A percentile compares a stretch with the other conserved stretches of the same genome.
phyloP scores from a whole-genome alignment of 1,140 invertebrate species.

The Neoseiulus cucumeris region DNA sequence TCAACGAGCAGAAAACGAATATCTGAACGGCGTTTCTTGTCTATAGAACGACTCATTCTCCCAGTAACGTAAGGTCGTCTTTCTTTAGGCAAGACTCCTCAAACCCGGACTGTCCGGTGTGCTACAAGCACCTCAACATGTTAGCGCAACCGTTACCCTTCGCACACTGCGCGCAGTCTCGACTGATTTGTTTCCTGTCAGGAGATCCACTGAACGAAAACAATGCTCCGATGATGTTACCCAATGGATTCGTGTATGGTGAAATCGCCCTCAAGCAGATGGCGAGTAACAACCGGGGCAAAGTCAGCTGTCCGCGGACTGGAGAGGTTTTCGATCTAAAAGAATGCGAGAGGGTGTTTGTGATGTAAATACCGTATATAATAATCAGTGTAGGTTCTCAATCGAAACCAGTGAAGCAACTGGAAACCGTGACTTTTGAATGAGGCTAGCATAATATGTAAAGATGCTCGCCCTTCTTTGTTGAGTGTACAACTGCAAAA shows the following conservation, averaged over 20 bases:
- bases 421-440: too few species aligned
- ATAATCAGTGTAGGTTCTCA: too few species aligned
- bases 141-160: constrained; percentile 69
- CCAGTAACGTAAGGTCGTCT: constrained; percentile 15
- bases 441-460: too few species aligned
- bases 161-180: constrained; percentile 85
- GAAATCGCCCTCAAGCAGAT: constrained; percentile 68
- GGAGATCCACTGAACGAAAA: constrained; percentile 86
- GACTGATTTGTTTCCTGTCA: constrained; percentile 74
- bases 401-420: too few species aligned
- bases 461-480: too few species aligned
- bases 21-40: neutral
- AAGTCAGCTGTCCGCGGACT: constrained; percentile 72
- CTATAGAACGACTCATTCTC: neutral
- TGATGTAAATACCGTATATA: constrained; percentile 46
- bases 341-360: constrained; percentile 81
- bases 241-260: constrained; percentile 95
- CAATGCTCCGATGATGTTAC: constrained; percentile 92
- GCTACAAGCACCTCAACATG: constrained; percentile 62
- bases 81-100: neutral
- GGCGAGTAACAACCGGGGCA: constrained; percentile 64
- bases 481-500: too few species aligned
- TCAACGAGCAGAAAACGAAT: constrained; percentile 1
- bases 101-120: constrained; percentile 82
- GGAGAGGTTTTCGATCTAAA: constrained; percentile 68